Conservation (phyloP, 2,888 invertebrate species). For the Cheilosia soror region DNA sequence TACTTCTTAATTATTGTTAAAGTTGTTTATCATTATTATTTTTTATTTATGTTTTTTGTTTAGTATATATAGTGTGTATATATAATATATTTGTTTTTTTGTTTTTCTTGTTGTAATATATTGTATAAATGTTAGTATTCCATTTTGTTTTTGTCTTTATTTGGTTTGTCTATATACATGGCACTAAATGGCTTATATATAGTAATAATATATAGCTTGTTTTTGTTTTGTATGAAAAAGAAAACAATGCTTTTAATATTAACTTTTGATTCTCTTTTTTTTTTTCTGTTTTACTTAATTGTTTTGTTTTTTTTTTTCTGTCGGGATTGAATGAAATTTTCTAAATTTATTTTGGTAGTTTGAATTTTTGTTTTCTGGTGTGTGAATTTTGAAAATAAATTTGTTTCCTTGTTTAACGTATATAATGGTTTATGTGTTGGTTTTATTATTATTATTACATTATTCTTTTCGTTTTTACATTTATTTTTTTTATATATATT, state of each 20-base stretch:
- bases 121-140: conserved; percentile 74
- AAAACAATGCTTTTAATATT: conserved; percentile 53
- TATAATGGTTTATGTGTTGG: conserved; percentile 40
- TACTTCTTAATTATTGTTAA: conserved; percentile 74
- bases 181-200: conserved; percentile 76
- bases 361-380: conserved; percentile 25
- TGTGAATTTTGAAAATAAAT: conserved; percentile 71
- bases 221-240: conserved; percentile 62
- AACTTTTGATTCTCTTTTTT: conserved; percentile 68
- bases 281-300: conserved; percentile 26
- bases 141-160: conserved; percentile 68
- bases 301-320: conserved; percentile 35
- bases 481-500: conserved; percentile 54
- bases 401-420: conserved; percentile 48
- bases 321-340: conserved; percentile 68
- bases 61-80: conserved; percentile 67
- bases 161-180: conserved; percentile 76
- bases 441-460: conserved; percentile 46
- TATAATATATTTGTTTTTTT: conserved; percentile 69
- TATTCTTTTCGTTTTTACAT: conserved; percentile 37
- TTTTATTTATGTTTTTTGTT: conserved; percentile 14
- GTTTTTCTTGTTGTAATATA: conserved; percentile 67
- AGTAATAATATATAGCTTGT: conserved; percentile 75
- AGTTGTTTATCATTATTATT: conserved; percentile 72
- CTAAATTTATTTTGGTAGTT: conserved; percentile 56